Base-by-base conservation (phyloP, 2,113 vertebrate genomes). In the Nyctereutes procyonoides region DNA sequence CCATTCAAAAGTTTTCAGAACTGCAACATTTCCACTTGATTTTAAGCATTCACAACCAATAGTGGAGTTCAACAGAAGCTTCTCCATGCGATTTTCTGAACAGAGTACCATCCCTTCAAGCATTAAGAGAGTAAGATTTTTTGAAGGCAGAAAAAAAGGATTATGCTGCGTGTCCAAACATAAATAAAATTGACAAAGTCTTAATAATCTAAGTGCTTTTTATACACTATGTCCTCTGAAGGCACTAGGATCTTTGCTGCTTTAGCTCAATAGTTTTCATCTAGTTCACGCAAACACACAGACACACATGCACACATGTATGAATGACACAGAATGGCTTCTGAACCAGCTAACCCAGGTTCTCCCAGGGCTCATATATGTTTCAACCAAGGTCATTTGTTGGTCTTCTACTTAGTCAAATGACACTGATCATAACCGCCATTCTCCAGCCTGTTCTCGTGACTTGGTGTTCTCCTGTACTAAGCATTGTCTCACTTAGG, bases 1-100 rank as follows among this genome's bases (percentile, higher is more conserved):
- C 87, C 83, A 63, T 91, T 71, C 30, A 69, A 85, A 90, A 60
- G 3, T 22, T 95, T 93, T 84, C 38, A 96, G 81, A 93, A 67
- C 32, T 89, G 4, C 8, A 56, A 19, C 26, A 32, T 62, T 83
- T 95, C 62, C 74, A 48, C 28, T 56, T 9, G 4, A 43, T 62
- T 88, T 79, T 85, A 74, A 51, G 12, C 10, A 65, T 74, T 89
- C 51, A 77, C 12, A 69, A 56, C 6, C 51, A 76, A 35, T 35
- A 17, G 2, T 26, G 74, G n/a, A 96, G 17, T 69, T 79, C 60
- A 91, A 30, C 16, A 79, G 43, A 73, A 22, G 20, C 13, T 82
- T 73, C 20, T 5, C 43, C 8, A 7, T 30, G 10, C 10, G 24
- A 35, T 85, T 92, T 92, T 84, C 51, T 94, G n/a, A 51, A 65